Evolutionary conservation across 2,888 invertebrate species (phyloP).

Genomic region (Platerodrilus igneus): DNA sequence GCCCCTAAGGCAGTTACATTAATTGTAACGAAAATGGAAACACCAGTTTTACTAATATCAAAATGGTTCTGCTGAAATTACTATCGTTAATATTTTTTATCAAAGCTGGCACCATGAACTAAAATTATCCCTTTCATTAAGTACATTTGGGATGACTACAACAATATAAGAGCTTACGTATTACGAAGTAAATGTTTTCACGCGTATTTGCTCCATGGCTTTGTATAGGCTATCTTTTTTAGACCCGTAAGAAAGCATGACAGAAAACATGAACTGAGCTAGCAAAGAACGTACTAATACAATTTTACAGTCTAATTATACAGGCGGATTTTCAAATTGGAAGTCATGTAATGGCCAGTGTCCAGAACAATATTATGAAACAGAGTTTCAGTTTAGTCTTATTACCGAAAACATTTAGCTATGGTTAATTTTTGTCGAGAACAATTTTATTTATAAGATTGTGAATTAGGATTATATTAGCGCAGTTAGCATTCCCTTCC

Average conservation of each 20-base stretch:
- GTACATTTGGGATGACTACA: conserved; percentile 32
- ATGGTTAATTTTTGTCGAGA: conserved; percentile 47
- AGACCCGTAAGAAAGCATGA: conserved; percentile 7
- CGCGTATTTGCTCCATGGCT: conserved; percentile 18
- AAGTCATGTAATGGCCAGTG: conserved; percentile 43
- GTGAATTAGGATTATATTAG: conserved; percentile 28
- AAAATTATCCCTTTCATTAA: conserved; percentile 35
- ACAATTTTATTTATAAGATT: conserved; percentile 46
- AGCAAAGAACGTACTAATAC: conserved; percentile 27
- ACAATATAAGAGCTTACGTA: conserved; percentile 31
- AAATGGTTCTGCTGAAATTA: conserved; percentile 23
- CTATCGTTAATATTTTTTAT: conserved; percentile 33
- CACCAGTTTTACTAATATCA: conserved; percentile 21
- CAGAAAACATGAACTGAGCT: conserved; percentile 19
- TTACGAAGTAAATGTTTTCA: conserved; percentile 19
- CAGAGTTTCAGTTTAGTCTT: conserved; percentile 44
- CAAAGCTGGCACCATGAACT: conserved; percentile 28
- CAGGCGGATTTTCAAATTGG: conserved; percentile 44
- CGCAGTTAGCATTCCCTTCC: too few relatives aligned
- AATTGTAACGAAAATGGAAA: conserved; percentile 22
- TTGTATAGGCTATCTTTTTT: conserved; percentile 16
- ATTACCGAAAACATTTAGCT: conserved; percentile 44
- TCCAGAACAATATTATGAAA: conserved; percentile 36
- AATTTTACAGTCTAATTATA: conserved; percentile 36
- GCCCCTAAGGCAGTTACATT: conserved; percentile 21